Percentiles rank a stretch among this genome's conserved stretches.
These are phyloP conservation scores for Aramus guarauna DNA, from an alignment of 2,113 vertebrate genomes.

Conservation along the genomic window DNA sequence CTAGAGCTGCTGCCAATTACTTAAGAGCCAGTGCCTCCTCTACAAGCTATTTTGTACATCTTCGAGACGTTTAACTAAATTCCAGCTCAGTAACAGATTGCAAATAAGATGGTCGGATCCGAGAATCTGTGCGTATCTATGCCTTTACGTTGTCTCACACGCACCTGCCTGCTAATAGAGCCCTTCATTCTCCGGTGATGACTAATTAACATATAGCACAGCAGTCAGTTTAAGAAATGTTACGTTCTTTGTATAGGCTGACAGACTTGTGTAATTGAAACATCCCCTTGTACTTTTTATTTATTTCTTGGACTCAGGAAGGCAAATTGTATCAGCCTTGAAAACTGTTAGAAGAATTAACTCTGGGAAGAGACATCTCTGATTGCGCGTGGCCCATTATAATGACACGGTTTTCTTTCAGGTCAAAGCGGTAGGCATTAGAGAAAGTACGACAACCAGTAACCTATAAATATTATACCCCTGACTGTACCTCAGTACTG, in stretches of 20 bases:
- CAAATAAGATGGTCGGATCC: constrained; percentile 61
- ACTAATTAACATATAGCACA: constrained; percentile 63
- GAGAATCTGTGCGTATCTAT: constrained; percentile 20
- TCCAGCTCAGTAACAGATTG: constrained; percentile 30
- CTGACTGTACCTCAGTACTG: neutral
- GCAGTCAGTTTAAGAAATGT: constrained; percentile 59
- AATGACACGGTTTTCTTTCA: neutral
- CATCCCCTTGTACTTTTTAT: neutral
- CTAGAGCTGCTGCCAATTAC: constrained; percentile 70
- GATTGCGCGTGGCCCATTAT: neutral
- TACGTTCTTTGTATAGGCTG: neutral
- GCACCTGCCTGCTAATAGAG: constrained; percentile 41
- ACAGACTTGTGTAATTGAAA: constrained; percentile 33
- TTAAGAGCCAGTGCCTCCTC: constrained; percentile 52
- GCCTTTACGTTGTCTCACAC: neutral
- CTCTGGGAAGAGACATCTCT: neutral
- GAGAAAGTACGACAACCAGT: neutral
- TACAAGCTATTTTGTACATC: constrained; percentile 55
- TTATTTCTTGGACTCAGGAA: constrained; percentile 12
- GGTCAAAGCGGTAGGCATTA: neutral
- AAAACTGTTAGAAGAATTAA: neutral
- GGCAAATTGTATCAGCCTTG: constrained; percentile 4
- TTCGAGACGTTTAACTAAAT: constrained; percentile 72
- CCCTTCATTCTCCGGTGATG: constrained; percentile 55
- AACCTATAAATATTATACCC: neutral